Percentiles rank a stretch among this genome's conserved stretches.
Conservation (phyloP, 2,113 vertebrate species). For the Cheilinus undulatus region DNA sequence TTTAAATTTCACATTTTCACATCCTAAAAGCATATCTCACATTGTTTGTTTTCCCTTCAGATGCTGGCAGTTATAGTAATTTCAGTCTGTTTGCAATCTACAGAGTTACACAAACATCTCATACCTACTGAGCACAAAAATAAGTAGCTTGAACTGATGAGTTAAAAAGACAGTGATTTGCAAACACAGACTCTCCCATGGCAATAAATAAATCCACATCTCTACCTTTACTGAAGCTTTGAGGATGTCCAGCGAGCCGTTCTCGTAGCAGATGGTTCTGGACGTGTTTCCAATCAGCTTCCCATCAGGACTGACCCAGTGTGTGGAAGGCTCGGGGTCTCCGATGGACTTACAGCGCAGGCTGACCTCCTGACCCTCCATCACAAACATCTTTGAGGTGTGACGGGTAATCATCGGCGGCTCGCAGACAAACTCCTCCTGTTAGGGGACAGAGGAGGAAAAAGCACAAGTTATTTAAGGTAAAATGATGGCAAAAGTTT, state of each 20-base stretch:
- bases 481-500: too few relatives aligned
- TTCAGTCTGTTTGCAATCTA: too few relatives aligned
- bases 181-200: too few relatives aligned
- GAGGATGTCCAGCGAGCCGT: constrained; percentile 86
- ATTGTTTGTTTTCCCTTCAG: too few relatives aligned
- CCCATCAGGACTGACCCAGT: constrained; percentile 87
- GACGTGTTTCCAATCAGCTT: constrained; percentile 87
- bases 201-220: background rate
- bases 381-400: constrained; percentile 86
- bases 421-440: constrained; percentile 89
- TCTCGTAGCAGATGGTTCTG: constrained; percentile 84
- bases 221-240: constrained; percentile 83
- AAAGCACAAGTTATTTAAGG: background rate
- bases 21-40: too few relatives aligned
- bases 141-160: too few relatives aligned
- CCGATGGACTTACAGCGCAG: constrained; percentile 86
- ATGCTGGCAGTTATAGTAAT: too few relatives aligned
- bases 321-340: constrained; percentile 85
- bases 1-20: too few relatives aligned
- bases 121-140: too few relatives aligned
- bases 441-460: background rate
- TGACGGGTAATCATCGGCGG: constrained; percentile 87
- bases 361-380: constrained; percentile 87
- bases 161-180: too few relatives aligned
- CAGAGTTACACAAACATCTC: too few relatives aligned